A percentile compares a stretch with the other conserved stretches of the same genome.
Evolutionary conservation across 2,113 vertebrate genomes (phyloP).

Genomic region (Sceloporus tristichus): DNA sequence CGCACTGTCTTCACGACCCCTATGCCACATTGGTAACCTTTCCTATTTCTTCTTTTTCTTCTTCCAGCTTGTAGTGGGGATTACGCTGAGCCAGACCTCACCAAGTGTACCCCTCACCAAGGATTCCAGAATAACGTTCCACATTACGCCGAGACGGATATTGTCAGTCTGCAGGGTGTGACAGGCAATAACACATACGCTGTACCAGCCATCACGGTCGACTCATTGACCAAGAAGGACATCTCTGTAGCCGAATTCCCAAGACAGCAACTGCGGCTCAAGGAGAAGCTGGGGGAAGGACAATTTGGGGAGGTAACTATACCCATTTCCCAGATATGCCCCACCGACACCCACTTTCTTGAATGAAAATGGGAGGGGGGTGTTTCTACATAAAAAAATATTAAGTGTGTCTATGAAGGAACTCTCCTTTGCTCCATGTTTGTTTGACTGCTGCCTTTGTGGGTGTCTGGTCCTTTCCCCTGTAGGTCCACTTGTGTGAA

Average conservation of each 20-base stretch:
- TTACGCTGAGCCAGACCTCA: constrained; percentile 86
- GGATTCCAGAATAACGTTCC: constrained; percentile 84
- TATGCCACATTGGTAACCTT: too few species aligned
- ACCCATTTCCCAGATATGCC: too few species aligned
- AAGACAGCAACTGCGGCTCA: constrained; percentile 80
- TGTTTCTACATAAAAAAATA: too few species aligned
- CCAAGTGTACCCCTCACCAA: constrained; percentile 87
- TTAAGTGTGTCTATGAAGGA: too few species aligned
- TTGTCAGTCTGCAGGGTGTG: constrained; percentile 86
- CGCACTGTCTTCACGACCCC: too few species aligned
- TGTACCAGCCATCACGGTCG: constrained; percentile 85
- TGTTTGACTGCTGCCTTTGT: background rate
- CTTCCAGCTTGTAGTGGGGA: constrained; percentile 82
- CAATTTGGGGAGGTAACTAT: constrained; percentile 86
- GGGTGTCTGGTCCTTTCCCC: background rate
- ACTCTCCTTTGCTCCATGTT: too few species aligned
- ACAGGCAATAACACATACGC: constrained; percentile 89
- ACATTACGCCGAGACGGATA: constrained; percentile 87
- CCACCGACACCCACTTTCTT: too few species aligned
- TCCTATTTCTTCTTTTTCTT: background rate
- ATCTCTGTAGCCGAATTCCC: constrained; percentile 86
- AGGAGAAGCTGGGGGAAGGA: constrained; percentile 88
- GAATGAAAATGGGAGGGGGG: too few species aligned
- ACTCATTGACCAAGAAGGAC: constrained; percentile 87
- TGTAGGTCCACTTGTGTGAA: constrained; percentile 87